Percentiles rank a stretch among this genome's conserved stretches.
Evolutionary conservation across 1,140 invertebrate species (phyloP).

Genomic region (Notospermus geniculatus): DNA sequence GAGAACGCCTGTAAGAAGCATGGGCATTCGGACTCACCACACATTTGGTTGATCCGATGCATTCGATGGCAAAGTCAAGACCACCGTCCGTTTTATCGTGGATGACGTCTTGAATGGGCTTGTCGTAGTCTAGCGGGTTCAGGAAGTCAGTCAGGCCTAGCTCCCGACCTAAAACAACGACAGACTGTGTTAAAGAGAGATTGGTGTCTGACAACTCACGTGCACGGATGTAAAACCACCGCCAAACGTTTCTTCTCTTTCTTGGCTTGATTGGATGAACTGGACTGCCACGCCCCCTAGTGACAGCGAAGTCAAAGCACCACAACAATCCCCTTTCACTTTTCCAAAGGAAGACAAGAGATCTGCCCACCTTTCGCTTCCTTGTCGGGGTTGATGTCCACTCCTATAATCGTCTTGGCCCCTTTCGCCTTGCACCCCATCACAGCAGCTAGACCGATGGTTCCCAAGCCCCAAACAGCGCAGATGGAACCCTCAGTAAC

Average conservation of each 20-base stretch:
- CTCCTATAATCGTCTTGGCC: conserved; percentile 87
- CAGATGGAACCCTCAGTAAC: conserved; percentile 52
- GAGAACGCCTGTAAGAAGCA: too few relatives aligned
- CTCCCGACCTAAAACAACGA: conserved; percentile 66
- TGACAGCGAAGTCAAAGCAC: too few relatives aligned
- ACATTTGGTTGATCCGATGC: conserved; percentile 92
- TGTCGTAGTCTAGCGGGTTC: conserved; percentile 68
- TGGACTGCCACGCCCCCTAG: too few relatives aligned
- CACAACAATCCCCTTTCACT: too few relatives aligned
- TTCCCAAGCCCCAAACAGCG: conserved; percentile 65
- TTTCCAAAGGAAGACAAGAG: too few relatives aligned
- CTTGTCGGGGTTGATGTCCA: conserved; percentile 89
- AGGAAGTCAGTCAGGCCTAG: conserved; percentile 92
- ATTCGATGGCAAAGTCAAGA: conserved; percentile 97
- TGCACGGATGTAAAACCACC: too few relatives aligned
- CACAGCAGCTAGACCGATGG: conserved; percentile 85
- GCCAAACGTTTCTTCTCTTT: too few relatives aligned
- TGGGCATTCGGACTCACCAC: conserved; percentile 81
- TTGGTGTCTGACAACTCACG: too few relatives aligned
- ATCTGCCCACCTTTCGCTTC: conserved; percentile 69
- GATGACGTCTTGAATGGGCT: conserved; percentile 77
- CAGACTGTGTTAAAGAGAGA: too few relatives aligned
- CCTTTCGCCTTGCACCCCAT: conserved; percentile 89
- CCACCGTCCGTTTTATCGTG: conserved; percentile 94
- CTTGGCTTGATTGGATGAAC: too few relatives aligned